Percentiles rank a stretch among this genome's conserved stretches.
These are phyloP conservation scores for Tamias sibiricus DNA, from an alignment of 2,113 vertebrate species.

Conservation along the genomic window DNA sequence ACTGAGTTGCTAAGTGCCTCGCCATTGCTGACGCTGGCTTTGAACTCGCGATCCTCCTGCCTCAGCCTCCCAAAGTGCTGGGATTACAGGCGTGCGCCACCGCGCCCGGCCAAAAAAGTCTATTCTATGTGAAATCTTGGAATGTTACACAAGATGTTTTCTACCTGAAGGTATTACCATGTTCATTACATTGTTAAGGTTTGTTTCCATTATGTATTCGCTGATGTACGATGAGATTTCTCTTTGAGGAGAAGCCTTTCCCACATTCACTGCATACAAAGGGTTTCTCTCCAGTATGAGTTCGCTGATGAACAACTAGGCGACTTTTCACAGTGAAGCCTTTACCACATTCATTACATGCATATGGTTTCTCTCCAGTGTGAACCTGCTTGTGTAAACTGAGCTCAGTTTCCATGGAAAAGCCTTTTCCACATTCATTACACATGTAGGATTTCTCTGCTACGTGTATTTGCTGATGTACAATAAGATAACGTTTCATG, in stretches of 20 bases:
- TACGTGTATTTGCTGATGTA: conserved; percentile 64
- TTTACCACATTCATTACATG: conserved; percentile 67
- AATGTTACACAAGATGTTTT: conserved; percentile 28
- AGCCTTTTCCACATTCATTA: conserved; percentile 72
- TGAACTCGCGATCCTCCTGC: no score
- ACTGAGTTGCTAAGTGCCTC: no score
- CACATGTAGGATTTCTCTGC: conserved; percentile 68
- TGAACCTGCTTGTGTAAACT: conserved; percentile 72
- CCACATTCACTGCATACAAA: conserved; percentile 65
- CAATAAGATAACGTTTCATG: conserved; percentile 63
- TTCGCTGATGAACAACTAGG: conserved; percentile 66
- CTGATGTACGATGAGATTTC: conserved; percentile 67
- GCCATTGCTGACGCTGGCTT: no score
- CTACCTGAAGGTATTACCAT: neutral
- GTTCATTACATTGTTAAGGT: neutral
- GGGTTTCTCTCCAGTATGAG: conserved; percentile 74
- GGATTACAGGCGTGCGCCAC: no score
- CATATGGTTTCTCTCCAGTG: conserved; percentile 72
- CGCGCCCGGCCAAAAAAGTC: conserved; percentile 7
- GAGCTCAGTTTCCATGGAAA: conserved; percentile 70
- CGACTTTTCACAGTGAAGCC: conserved; percentile 67
- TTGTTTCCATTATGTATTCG: conserved; percentile 59
- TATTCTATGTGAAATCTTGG: conserved; percentile 13
- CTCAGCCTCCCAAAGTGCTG: no score
- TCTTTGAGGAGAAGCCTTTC: conserved; percentile 74